A percentile compares a stretch with the other conserved stretches of the same genome.
These are phyloP conservation scores for Acrobasis suavella DNA, from an alignment of 2,888 invertebrate species.

Conservation along the genomic window DNA sequence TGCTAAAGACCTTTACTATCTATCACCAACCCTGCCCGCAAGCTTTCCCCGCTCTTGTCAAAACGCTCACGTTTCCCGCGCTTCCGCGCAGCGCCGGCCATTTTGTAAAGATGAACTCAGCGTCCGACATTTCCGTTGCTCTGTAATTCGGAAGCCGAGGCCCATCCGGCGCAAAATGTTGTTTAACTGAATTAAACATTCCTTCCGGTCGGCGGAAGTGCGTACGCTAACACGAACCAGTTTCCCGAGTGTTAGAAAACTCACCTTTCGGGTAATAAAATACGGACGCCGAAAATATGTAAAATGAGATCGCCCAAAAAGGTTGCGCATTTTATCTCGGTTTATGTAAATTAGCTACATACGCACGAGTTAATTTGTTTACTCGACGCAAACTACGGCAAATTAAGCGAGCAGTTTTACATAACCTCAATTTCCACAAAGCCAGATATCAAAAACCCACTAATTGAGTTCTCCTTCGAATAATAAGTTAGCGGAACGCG, in stretches of 20 bases:
- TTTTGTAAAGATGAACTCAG: constrained; percentile 74
- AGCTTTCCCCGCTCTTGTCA: constrained; percentile 73
- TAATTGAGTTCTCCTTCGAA: constrained; percentile 73
- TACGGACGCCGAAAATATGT: constrained; percentile 16
- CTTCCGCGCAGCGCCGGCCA: constrained; percentile 73
- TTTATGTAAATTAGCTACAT: constrained; percentile 19
- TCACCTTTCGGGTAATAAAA: constrained; percentile 22
- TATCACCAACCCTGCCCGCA: constrained; percentile 3
- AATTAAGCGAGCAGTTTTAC: constrained; percentile 16
- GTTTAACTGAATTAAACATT: constrained; percentile 74
- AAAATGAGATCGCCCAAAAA: constrained; percentile 16
- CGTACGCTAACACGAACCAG: constrained; percentile 24
- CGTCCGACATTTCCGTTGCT: constrained; percentile 56
- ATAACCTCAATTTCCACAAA: constrained; percentile 16
- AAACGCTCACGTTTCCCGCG: constrained; percentile 77
- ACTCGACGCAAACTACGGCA: constrained; percentile 10
- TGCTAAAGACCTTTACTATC: not conserved
- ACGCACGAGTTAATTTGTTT: constrained; percentile 21
- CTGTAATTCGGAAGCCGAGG: constrained; percentile 65
- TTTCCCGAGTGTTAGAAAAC: constrained; percentile 25
- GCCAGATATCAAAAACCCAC: constrained; percentile 40
- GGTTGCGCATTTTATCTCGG: constrained; percentile 18
- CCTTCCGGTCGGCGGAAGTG: constrained; percentile 48
- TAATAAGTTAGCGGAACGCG: constrained; percentile 64
- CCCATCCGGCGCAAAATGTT: constrained; percentile 74